Evolutionary conservation across 2,797 vertebrate genomes (phyloP).

Genomic region (Helarctos malayanus): DNA sequence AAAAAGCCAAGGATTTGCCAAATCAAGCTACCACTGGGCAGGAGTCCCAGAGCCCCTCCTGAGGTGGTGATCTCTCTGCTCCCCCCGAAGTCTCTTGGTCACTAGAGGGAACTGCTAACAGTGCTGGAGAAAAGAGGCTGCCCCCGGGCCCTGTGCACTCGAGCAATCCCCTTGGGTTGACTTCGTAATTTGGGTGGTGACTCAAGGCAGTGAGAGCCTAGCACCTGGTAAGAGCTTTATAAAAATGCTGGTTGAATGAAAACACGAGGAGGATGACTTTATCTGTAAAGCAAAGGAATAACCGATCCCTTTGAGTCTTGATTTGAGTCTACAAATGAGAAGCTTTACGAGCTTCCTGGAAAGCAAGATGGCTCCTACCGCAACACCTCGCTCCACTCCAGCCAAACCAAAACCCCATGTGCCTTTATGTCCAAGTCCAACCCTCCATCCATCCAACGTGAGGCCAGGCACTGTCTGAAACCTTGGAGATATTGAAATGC

Average conservation of each 20-base stretch:
- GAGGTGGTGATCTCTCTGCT: background rate
- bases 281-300: background rate
- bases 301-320: background rate
- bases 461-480: background rate
- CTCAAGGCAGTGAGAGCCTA: background rate
- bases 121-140: background rate
- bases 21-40: background rate
- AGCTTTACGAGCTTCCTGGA: background rate
- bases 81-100: background rate
- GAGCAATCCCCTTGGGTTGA: background rate
- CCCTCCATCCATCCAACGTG: background rate
- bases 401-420: background rate
- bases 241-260: slow-evolving; percentile 24
- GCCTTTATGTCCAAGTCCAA: background rate
- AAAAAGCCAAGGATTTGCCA: background rate
- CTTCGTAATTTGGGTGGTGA: background rate
- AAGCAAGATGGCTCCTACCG: background rate
- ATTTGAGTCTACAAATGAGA: background rate
- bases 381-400: background rate
- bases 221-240: background rate
- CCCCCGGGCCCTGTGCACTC: background rate
- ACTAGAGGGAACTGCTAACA: background rate
- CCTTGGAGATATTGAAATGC: slow-evolving; percentile 18
- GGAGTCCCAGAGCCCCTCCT: background rate
- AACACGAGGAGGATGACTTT: background rate